Evolutionary conservation across 1,140 invertebrate genomes (phyloP), one percentile per base, ranked within the genome.

Genomic region (Hydropsyche tenuis): DNA sequence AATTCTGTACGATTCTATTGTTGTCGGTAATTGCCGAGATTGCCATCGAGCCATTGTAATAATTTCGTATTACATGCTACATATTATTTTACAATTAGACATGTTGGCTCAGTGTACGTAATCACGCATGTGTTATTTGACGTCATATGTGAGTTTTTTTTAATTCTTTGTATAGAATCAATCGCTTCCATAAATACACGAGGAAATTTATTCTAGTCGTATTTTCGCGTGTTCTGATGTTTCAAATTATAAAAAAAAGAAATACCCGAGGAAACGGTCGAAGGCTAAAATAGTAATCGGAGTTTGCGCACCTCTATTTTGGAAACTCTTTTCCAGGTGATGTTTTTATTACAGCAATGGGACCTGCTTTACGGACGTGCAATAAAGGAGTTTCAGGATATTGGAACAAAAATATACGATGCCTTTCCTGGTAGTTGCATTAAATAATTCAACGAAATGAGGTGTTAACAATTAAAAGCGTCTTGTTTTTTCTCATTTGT

Each of bases 341-440:
- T 25, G 20, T 60, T 60, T 37, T 60, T 60, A 60, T 60, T 60
- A 20, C 56, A 25, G 56, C 56, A 2, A 60, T 60, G 56, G 56
- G 56, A 60, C 22, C 25, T 23, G 56, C 23, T 60, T 25, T 60
- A 60, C 56, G 56, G 56, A 25, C 56, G 56, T 14, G 56, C 56
- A 60, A 60, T 60, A 60, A 60, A 60, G 20, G 56, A 22, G 23
- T 60, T 60, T 20, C 45, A 18, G 56, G 56, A 60, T 60, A 60
- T 60, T 60, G 56, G 56, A 23, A 11, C 5, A 60, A 48, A 48
- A 60, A 60, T 60, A 60, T 60, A 60, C 56, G 56, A 60, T 60
- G 9, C 56, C 20, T 22, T 60, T 60, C 25, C 22, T 3, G 56
- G 56, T 14, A 60, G 23, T 27, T 20, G 56, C 3, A 12, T 60